A percentile compares a stretch with the other conserved stretches of the same genome.
Conservation (phyloP, 2,797 vertebrate genomes). For the Carapus acus region DNA sequence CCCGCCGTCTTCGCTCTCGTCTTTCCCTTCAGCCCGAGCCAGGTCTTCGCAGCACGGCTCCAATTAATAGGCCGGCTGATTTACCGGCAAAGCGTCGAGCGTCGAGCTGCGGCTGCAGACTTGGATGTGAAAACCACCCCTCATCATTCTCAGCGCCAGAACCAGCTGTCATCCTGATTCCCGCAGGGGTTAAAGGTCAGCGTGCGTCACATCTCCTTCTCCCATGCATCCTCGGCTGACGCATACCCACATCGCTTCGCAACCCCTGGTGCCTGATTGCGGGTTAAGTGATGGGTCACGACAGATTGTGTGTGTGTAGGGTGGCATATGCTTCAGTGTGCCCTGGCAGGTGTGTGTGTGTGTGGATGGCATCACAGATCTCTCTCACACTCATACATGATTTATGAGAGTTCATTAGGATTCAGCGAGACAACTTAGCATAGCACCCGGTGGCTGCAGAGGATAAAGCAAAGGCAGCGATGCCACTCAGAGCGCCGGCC, state of each 20-base stretch:
- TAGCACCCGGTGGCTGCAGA: too few species aligned
- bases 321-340: not conserved
- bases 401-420: slow-evolving; percentile 35
- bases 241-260: slow-evolving; percentile 31
- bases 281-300: slow-evolving; percentile 27
- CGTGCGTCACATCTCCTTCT: slow-evolving; percentile 1
- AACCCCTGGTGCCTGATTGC: slow-evolving; percentile 17
- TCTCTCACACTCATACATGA: slow-evolving; percentile 37
- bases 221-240: slow-evolving; percentile 3
- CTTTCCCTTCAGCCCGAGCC: slow-evolving; percentile 12
- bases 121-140: not conserved
- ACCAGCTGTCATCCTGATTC: too few species aligned
- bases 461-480: too few species aligned
- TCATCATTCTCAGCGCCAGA: too few species aligned
- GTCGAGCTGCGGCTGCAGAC: not conserved
- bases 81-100: too few species aligned
- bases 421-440: slow-evolving; percentile 5
- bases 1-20: slow-evolving; percentile 8
- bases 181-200: not conserved
- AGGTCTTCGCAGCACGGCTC: slow-evolving; percentile 7
- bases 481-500: too few species aligned
- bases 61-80: slow-evolving; percentile 26
- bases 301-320: not conserved
- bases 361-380: slow-evolving; percentile 16
- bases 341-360: not conserved